Evolutionary conservation across 2,888 invertebrate genomes (phyloP), one percentile per base, ranked within the genome.

Genomic region (Mechanitis messenoides): DNA sequence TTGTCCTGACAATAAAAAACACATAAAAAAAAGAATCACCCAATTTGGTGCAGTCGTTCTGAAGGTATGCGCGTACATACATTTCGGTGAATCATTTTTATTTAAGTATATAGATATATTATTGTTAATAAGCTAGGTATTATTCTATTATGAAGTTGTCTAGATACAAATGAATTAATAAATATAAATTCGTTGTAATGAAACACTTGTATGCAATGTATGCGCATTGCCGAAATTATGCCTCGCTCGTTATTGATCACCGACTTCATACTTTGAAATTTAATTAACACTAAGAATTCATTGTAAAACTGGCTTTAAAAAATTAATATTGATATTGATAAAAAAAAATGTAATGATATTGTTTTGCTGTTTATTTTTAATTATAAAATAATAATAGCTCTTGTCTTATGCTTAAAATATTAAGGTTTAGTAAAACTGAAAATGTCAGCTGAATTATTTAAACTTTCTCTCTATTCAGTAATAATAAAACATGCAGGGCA

Each of bases 141-240:
- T 42, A 9, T 9, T 9, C 9, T 42, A 42, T 42, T 42, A 42
- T 42, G 9, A 42, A 42, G 42, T 9, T 42, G 9, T 42, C 9
- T 9, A 42, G 7, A 9, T 50, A 50, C 31, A 50, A 50, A 50
- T 31, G 50, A 50, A 50, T 50, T 9, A 9, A 50, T 50, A 31
- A 50, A 50, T 50, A 31, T 9, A 31, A 50, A 50, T 50, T 50
- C 31, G 31, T 1, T 31, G 11, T 50, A 31, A 50, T 31, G 9
- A 56, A 31, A 56, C 63, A 61, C 64, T 65, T 61, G 63, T 67
- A 68, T 68, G 62, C 62, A 31, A 47, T 42, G 12, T 2, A 33
- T 54, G 31, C 33, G 55, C 59, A 33, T 58, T 55, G 67, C 62
- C 62, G 59, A 60, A 62, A 61, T 55, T 65, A 60, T 60, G 56